These are phyloP conservation scores for Oxyteleia sp. DNA, from an alignment of 2,888 invertebrate species.

Conservation along the genomic window DNA sequence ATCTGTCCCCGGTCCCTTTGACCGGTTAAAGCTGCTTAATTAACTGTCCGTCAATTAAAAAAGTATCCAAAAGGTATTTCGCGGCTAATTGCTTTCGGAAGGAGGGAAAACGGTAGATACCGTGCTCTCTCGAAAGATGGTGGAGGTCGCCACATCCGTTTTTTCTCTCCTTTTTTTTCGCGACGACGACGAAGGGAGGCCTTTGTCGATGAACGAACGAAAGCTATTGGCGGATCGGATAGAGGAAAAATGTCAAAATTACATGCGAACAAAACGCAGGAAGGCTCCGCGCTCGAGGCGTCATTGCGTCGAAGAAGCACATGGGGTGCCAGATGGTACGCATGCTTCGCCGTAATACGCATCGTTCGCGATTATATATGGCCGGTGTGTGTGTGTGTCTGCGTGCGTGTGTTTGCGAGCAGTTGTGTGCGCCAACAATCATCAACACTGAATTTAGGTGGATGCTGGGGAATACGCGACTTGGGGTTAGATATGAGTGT, in stretches of 20 bases:
- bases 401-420: constrained; percentile 38
- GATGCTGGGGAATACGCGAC: constrained; percentile 60
- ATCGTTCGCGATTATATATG: constrained; percentile 71
- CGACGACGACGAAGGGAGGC: constrained; percentile 44
- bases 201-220: constrained; percentile 62
- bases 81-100: constrained; percentile 66
- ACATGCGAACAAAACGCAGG: constrained; percentile 77
- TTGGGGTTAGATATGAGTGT: no score
- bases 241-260: constrained; percentile 79
- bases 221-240: constrained; percentile 73
- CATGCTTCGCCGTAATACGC: constrained; percentile 76
- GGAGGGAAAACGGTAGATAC: constrained; percentile 26
- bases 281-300: constrained; percentile 73
- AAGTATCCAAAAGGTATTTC: constrained; percentile 65
- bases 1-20: no score
- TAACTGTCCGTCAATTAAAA: constrained; percentile 63
- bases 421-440: constrained; percentile 72
- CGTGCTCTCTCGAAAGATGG: constrained; percentile 26
- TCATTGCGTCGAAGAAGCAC: constrained; percentile 77
- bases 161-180: constrained; percentile 19
- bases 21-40: no score
- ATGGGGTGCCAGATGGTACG: constrained; percentile 85
- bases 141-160: constrained; percentile 23
- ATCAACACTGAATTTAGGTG: constrained; percentile 69
- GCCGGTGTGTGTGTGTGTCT: constrained; percentile 49